Evolutionary conservation across 2,888 invertebrate genomes (phyloP), one percentile per base, ranked within the genome.

Genomic region (Latrodectus elegans): DNA sequence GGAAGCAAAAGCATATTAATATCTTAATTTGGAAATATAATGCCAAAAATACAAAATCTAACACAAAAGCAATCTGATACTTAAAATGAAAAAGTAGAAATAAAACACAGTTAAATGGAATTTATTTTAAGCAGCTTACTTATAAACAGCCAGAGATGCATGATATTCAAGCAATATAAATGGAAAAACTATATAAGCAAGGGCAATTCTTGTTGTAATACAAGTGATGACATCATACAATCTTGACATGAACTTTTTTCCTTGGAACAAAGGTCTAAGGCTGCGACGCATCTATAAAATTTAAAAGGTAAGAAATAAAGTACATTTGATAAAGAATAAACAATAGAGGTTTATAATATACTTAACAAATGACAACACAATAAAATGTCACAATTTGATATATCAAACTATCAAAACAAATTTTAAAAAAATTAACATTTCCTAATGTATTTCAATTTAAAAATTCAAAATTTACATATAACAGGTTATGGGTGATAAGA

Each of bases 121-220:
- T 8, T 11, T 11, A 11, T 60, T 49, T 10, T n/a, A 84, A 73
- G 64, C 17, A 26, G 53, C 95, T 94, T 93, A 97, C 97, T 95
- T 94, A 92, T 96, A 97, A 91, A 97, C 93, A 84, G 94, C 94
- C 82, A 97, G 93, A 91, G 95, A 95, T 60, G 96, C 95, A 92
- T 94, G 94, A 90, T 98, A 95, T 91, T 98, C 96, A 91, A 99
- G 94, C 89, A 98, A 93, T 88, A 98, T 95, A 93, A 99, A 99
- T 90, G 97, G 96, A 92, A 97, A 97, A 71, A 97, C 96, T 80
- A 96, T 94, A 92, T 99, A 99, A 55, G 96, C 95, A 94, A 99
- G 95, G 88, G 95, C 94, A 75, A 97, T 92, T 90, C 97, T 95
- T 26, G 97, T 97, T 65, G 95, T 94, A 52, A 96, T 91, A 92